A percentile compares a stretch with the other conserved stretches of the same genome.
phyloP scores from a whole-genome alignment of 2,113 vertebrate genomes.

The Melospiza melodia region DNA sequence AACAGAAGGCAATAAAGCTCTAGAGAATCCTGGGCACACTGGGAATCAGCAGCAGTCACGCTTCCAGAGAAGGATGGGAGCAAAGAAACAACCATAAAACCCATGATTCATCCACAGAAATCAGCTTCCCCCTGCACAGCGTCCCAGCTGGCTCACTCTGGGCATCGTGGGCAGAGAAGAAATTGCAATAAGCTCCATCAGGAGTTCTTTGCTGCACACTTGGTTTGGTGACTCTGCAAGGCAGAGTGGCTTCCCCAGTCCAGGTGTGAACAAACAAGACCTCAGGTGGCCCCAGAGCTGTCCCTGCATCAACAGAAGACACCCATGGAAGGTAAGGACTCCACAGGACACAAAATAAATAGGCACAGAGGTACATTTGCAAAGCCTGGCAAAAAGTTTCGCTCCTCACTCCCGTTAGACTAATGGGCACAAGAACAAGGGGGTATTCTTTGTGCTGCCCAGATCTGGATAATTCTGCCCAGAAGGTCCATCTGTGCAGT shows the following conservation, averaged over 20 bases:
- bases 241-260: neutral
- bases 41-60: neutral
- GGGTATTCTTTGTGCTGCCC: neutral
- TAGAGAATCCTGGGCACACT: neutral
- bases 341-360: neutral
- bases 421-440: neutral
- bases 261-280: accelerated
- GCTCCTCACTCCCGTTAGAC: neutral
- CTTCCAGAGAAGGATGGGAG: neutral
- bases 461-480: neutral
- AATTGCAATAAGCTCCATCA: neutral
- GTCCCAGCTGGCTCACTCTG: neutral
- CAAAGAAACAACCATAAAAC: neutral
- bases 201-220: neutral
- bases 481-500: neutral
- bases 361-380: neutral
- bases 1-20: neutral
- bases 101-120: neutral
- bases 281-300: neutral
- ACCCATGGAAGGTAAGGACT: accelerated
- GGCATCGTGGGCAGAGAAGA: neutral
- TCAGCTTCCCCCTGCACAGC: neutral
- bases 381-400: neutral
- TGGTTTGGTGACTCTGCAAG: neutral
- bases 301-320: neutral